Percentiles rank a stretch among this genome's conserved stretches.
Conservation (phyloP, 2,888 invertebrate genomes). For the Cryptocheilus praepositus region DNA sequence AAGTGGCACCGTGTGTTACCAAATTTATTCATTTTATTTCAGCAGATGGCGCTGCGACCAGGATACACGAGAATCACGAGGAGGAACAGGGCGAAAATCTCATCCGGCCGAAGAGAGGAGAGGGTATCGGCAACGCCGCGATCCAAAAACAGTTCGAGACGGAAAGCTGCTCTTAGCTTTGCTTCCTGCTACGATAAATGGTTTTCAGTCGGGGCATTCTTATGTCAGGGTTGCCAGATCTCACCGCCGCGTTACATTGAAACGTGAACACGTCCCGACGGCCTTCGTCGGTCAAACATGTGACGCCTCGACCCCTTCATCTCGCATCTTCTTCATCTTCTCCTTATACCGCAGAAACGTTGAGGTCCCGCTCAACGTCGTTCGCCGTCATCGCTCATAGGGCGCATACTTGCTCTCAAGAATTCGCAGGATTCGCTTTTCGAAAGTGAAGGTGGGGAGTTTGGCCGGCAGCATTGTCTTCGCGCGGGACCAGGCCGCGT, state of each 20-base stretch:
- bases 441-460: constrained; percentile 8
- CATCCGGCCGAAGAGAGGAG: constrained; percentile 19
- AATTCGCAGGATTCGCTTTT: no score
- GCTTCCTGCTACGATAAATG: constrained; percentile 66
- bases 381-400: no score
- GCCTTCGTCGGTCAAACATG: constrained; percentile 12
- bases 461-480: constrained; percentile 15
- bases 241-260: constrained; percentile 20
- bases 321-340: no score
- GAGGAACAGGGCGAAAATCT: constrained; percentile 65
- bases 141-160: constrained; percentile 72
- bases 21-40: constrained; percentile 84
- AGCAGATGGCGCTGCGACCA: constrained; percentile 82
- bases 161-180: constrained; percentile 49
- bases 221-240: constrained; percentile 65
- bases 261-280: constrained; percentile 35
- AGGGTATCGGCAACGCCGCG: constrained; percentile 60
- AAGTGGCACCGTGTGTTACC: constrained; percentile 84
- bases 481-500: constrained; percentile 17
- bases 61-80: constrained; percentile 77
- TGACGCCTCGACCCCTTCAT: no score
- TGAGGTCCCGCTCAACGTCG: no score
- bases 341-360: no score
- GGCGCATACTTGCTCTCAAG: no score
- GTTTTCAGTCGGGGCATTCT: constrained; percentile 61